These are phyloP conservation scores for Euura saliciscinereae DNA, from an alignment of 1,140 invertebrate species.

Conservation along the genomic window DNA sequence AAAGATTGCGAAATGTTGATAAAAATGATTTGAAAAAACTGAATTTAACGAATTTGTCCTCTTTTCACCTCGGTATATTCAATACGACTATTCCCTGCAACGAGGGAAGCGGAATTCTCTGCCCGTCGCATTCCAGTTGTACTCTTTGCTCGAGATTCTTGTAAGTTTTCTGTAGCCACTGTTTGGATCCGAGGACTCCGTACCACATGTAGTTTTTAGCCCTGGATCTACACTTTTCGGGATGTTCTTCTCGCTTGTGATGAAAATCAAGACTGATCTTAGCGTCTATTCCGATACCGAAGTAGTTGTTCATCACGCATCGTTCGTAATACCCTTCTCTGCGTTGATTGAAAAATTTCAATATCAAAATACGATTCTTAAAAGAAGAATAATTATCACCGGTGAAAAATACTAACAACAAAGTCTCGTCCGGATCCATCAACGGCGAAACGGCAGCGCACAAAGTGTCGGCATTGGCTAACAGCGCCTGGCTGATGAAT, in stretches of 20 bases:
- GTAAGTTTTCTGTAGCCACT: slow-evolving; percentile 89
- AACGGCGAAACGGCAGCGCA: slow-evolving; percentile 93
- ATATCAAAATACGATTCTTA: not conserved
- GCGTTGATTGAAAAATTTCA: slow-evolving; percentile 16
- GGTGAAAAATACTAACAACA: slow-evolving; percentile 63
- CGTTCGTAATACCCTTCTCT: slow-evolving; percentile 92
- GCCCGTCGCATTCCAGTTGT: slow-evolving; percentile 90
- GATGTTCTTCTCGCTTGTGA: slow-evolving; percentile 96
- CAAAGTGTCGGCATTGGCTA: slow-evolving; percentile 95
- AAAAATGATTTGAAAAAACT: slow-evolving; percentile 9
- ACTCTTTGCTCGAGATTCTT: slow-evolving; percentile 96
- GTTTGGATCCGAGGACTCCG: slow-evolving; percentile 92
- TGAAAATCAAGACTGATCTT: slow-evolving; percentile 98
- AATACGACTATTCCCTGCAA: slow-evolving; percentile 96
- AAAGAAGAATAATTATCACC: no score
- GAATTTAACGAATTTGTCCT: not conserved
- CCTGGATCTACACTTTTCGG: slow-evolving; percentile 93
- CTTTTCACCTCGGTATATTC: slow-evolving; percentile 88
- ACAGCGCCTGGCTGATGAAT: slow-evolving; percentile 87
- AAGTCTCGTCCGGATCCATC: slow-evolving; percentile 90
- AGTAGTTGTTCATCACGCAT: slow-evolving; percentile 99
- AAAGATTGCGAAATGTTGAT: slow-evolving; percentile 24
- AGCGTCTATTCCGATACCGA: slow-evolving; percentile 98
- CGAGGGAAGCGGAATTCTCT: slow-evolving; percentile 88
- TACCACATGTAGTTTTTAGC: slow-evolving; percentile 99